A percentile compares a stretch with the other conserved stretches of the same genome.
Conservation (phyloP, 2,888 invertebrate genomes). For the Athalia circularis region DNA sequence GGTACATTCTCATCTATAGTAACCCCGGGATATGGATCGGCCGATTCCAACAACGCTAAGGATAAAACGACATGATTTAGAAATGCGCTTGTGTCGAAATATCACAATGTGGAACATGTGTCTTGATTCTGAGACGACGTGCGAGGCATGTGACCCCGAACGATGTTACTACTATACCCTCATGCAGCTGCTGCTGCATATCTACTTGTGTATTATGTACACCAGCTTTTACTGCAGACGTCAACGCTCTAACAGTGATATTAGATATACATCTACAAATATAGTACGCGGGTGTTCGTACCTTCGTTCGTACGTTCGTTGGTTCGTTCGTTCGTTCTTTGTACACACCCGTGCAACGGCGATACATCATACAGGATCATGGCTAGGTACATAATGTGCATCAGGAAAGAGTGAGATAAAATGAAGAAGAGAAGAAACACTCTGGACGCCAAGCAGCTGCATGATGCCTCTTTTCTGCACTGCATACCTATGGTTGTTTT, state of each 20-base stretch:
- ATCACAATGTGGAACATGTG: slow-evolving; percentile 41
- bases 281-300: slow-evolving; percentile 24
- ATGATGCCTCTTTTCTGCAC: too few relatives aligned
- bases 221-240: too few relatives aligned
- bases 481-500: too few relatives aligned
- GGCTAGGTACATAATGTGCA: neutral
- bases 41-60: neutral
- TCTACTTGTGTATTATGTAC: neutral
- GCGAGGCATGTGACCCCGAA: slow-evolving; percentile 38
- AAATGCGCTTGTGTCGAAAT: slow-evolving; percentile 48
- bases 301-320: neutral
- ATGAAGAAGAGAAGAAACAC: neutral
- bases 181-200: neutral
- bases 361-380: slow-evolving; percentile 25
- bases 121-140: slow-evolving; percentile 41
- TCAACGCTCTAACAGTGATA: neutral
- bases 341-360: slow-evolving; percentile 23
- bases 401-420: neutral
- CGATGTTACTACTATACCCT: neutral
- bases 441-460: neutral
- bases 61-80: slow-evolving; percentile 46
- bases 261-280: slow-evolving; percentile 28
- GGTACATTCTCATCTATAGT: neutral
- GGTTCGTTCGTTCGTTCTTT: neutral
- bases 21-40: neutral